Conservation (phyloP, 2,113 vertebrate genomes). For the Phainopepla nitens region DNA sequence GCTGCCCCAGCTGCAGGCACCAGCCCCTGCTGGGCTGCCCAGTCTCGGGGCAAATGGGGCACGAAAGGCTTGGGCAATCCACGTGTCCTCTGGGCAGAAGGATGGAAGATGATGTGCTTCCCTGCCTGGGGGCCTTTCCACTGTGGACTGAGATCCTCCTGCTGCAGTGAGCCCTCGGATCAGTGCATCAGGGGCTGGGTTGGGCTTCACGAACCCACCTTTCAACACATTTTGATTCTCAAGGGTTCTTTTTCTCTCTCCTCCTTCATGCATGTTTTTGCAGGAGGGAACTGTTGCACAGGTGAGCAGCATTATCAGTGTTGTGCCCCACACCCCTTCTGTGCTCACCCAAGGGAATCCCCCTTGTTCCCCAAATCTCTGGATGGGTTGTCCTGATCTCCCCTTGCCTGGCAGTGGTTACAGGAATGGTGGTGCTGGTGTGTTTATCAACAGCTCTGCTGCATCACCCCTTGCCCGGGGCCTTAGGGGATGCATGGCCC, state of each 20-base stretch:
- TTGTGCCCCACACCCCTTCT: fast-evolving
- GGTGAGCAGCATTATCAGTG: not conserved
- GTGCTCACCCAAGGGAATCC: not conserved
- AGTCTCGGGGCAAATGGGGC: fast-evolving
- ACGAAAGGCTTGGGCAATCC: fast-evolving
- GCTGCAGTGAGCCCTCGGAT: not conserved
- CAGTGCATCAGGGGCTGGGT: not conserved
- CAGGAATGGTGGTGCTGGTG: not conserved
- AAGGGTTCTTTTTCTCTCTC: not conserved
- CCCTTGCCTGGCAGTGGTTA: fast-evolving
- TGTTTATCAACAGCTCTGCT: not conserved
- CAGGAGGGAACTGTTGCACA: not conserved
- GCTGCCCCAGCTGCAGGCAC: not conserved
- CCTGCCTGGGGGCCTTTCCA: not conserved
- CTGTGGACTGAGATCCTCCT: not conserved
- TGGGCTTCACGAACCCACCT: not conserved
- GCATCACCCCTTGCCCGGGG: too few species aligned
- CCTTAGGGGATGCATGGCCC: too few species aligned
- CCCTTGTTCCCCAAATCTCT: not conserved
- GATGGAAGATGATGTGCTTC: not conserved
- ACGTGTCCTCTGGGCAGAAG: fast-evolving
- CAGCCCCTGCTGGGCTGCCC: not conserved
- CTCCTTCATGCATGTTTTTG: not conserved
- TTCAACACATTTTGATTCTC: not conserved
- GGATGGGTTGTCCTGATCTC: fast-evolving